These are phyloP conservation scores for Eristalis intricaria DNA, from an alignment of 2,888 invertebrate genomes.

Conservation along the genomic window DNA sequence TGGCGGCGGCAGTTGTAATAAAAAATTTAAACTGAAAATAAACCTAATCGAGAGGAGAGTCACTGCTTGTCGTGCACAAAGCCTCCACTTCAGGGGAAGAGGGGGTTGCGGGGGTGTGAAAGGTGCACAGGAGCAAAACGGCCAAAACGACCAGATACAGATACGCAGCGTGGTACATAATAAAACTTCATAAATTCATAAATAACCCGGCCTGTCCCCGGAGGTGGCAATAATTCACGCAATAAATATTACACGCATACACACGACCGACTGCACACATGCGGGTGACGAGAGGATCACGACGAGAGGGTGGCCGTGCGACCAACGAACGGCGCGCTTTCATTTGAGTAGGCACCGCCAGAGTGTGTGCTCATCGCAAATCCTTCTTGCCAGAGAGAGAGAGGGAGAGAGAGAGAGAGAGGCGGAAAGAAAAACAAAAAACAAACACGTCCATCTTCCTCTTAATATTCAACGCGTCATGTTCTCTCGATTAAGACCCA, in stretches of 20 bases:
- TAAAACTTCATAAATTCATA: constrained; percentile 72
- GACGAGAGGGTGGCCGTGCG: not conserved
- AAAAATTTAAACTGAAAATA: constrained; percentile 68
- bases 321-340: constrained; percentile 19
- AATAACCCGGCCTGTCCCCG: constrained; percentile 70
- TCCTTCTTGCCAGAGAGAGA: not conserved
- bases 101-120: not conserved
- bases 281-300: constrained; percentile 52
- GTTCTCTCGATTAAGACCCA: constrained; percentile 59
- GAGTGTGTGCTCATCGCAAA: not conserved
- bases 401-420: not conserved
- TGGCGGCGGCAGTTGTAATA: constrained; percentile 48
- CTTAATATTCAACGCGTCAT: constrained; percentile 68
- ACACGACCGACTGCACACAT: constrained; percentile 46
- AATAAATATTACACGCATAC: constrained; percentile 67
- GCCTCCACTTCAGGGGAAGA: constrained; percentile 15
- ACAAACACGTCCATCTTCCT: constrained; percentile 6
- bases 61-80: constrained; percentile 17
- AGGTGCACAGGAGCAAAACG: not conserved
- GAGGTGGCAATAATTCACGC: constrained; percentile 72
- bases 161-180: constrained; percentile 56
- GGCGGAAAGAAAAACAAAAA: not conserved
- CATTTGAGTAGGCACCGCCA: constrained; percentile 56
- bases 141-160: constrained; percentile 20
- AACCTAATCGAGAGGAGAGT: constrained; percentile 66